These are phyloP conservation scores for Xerus inauris DNA, from an alignment of 2,113 vertebrate genomes.

Conservation along the genomic window DNA sequence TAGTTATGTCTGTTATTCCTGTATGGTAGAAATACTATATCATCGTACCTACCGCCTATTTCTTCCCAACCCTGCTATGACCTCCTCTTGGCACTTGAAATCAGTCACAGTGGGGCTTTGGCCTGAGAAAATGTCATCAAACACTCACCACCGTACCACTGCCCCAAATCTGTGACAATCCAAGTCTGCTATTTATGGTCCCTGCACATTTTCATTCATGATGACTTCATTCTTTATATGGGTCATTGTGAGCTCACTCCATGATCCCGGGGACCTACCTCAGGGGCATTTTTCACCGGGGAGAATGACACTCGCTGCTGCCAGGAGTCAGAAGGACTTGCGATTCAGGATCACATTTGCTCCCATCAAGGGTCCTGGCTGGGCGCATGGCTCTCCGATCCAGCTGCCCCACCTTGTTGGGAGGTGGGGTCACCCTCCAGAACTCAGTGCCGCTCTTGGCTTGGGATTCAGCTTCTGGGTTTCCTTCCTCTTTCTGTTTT, in stretches of 20 bases:
- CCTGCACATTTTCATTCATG: background rate
- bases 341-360: too few species aligned
- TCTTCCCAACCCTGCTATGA: background rate
- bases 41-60: accelerated
- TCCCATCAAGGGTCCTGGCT: background rate
- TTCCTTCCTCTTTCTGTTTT: background rate
- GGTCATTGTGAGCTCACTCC: background rate
- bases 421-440: background rate
- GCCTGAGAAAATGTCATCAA: background rate
- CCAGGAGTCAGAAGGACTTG: background rate
- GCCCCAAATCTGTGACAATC: background rate
- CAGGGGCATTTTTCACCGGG: background rate
- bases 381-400: background rate
- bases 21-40: background rate
- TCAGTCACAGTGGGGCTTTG: background rate
- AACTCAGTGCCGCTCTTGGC: too few species aligned
- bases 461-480: background rate
- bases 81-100: background rate
- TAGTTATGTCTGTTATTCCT: background rate
- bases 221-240: background rate
- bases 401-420: background rate
- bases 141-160: too few species aligned
- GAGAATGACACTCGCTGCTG: background rate
- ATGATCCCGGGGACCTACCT: background rate
- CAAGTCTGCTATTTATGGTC: background rate